phyloP scores from a whole-genome alignment of 2,888 invertebrate genomes.

The Helobdella robusta region DNA sequence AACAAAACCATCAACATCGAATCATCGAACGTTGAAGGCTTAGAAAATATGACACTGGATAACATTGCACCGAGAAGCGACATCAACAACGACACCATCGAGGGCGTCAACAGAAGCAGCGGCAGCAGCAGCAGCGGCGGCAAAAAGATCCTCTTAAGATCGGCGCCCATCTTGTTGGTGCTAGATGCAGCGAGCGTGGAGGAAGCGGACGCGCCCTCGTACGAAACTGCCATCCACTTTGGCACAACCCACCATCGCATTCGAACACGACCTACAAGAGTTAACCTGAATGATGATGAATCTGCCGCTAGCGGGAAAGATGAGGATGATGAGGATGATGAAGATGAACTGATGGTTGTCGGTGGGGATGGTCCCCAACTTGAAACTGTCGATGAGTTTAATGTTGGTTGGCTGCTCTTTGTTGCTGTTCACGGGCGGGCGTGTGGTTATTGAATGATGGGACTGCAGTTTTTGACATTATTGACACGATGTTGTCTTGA shows the following conservation, averaged over 20 bases:
- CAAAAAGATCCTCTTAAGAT: conserved; percentile 6
- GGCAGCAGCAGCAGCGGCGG: not conserved
- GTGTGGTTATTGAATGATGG: no score
- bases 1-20: no score
- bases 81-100: not conserved
- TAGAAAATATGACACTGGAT: no score
- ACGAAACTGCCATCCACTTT: conserved; percentile 1
- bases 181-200: conserved; percentile 13
- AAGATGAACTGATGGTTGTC: not conserved
- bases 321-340: conserved; percentile 8
- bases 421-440: not conserved
- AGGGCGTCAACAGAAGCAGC: no score
- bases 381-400: conserved; percentile 13
- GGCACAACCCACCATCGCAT: conserved; percentile 13
- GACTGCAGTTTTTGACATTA: no score
- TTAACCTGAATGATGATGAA: conserved; percentile 3
- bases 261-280: not conserved
- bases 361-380: not conserved
- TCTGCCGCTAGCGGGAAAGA: not conserved
- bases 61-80: no score
- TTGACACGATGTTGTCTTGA: no score
- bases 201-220: conserved; percentile 3
- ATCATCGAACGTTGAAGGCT: no score
- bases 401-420: not conserved
- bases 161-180: conserved; percentile 8